These are phyloP conservation scores for Trochalopteron elliotii DNA, from an alignment of 2,113 vertebrate species.

Conservation along the genomic window DNA sequence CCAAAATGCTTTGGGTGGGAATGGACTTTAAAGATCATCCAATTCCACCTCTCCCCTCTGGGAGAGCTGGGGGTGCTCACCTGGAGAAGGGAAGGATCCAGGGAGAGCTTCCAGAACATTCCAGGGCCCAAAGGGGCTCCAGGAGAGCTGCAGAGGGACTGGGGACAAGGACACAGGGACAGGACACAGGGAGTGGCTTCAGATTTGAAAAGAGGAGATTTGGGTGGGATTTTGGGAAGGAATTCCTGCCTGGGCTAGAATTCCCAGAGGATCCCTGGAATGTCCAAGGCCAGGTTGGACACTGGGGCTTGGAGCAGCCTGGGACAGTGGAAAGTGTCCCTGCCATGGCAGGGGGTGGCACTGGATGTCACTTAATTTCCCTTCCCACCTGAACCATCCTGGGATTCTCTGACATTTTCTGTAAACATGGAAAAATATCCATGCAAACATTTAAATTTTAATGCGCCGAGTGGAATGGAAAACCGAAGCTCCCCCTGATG, in stretches of 20 bases:
- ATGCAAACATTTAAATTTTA: background rate
- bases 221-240: background rate
- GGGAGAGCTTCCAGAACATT: background rate
- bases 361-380: background rate
- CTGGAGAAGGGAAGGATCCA: background rate
- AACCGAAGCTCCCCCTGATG: background rate
- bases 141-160: background rate
- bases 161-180: background rate
- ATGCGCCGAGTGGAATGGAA: accelerated
- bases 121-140: background rate
- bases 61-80: accelerated
- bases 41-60: background rate
- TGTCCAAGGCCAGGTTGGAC: background rate
- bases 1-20: background rate
- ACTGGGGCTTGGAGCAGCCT: background rate
- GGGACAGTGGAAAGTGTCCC: accelerated
- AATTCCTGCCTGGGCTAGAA: background rate
- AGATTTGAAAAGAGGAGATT: too few relatives aligned
- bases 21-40: background rate
- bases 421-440: background rate
- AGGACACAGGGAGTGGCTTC: background rate
- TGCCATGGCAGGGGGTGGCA: background rate
- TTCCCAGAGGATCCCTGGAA: background rate
- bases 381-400: background rate
- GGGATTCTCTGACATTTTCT: background rate